Evolutionary conservation across 2,113 vertebrate genomes (phyloP), one percentile per base, ranked within the genome.

Genomic region (Oreotrochilus melanogaster): DNA sequence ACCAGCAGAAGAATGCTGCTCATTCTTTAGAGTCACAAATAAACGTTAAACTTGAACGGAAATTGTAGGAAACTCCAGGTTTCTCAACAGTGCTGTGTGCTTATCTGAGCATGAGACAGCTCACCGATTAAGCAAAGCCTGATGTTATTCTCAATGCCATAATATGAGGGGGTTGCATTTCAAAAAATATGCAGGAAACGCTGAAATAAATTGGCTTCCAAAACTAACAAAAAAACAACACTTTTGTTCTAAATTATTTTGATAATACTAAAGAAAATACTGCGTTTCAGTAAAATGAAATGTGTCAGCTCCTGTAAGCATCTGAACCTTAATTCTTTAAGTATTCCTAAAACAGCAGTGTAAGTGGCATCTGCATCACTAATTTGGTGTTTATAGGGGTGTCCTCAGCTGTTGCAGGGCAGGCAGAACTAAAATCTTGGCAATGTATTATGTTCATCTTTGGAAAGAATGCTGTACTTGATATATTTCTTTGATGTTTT

Each of bases 401-500:
- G 51, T 78, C 48, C 10, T 92, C 22, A 62, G 72, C 31, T 81
- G 48, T 69, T 71, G 79, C 39, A 82, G 76, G 50, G 70, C 61
- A 89, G 70, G 60, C 22, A 48, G 28, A 65, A 48, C 57, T 88
- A 75, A 76, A 79, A 53, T 87, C 45, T 85, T 72, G 39, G 45
- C 33, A 89, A 19, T 61, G 12, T 11, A 14, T 42, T 74, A 23
- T 25, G 21, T 76, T 87, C 74, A 39, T 25, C 86, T 93, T 95
- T 96, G n/a, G 35, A 76, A 60, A 51, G 74, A 61, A 39, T 10
- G 5, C n/a, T 78, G 35, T 31, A 30, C 75, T 61, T 87, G 37
- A 89, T 95, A 14, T 9, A 71, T 76, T 88, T 92, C 37, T 76
- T 93, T 91, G 86, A 70, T 96, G 65, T 73, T 93, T 96, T 94